Conservation (phyloP, 2,113 vertebrate species). For the Hirundichthys speculiger region DNA sequence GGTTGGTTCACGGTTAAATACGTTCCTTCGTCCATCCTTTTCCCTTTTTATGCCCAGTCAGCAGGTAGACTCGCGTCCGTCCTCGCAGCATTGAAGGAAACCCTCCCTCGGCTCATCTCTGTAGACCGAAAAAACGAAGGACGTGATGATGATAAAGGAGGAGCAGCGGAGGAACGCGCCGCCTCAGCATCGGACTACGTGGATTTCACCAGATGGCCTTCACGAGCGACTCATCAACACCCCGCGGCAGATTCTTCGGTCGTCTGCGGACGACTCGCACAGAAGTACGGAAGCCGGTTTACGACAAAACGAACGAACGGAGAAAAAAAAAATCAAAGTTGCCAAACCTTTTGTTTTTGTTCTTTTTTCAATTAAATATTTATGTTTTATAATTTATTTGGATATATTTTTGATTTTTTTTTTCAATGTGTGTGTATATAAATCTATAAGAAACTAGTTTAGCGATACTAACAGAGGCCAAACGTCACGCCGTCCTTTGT, state of each 20-base stretch:
- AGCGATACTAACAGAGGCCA: constrained; percentile 65
- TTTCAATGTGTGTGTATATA: too few species aligned
- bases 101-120: neutral
- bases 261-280: too few species aligned
- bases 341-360: constrained; percentile 74
- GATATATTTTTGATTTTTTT: constrained; percentile 62
- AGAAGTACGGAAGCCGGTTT: neutral
- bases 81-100: constrained; percentile 48
- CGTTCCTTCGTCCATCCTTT: constrained; percentile 8
- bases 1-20: constrained; percentile 26
- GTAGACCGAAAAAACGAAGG: too few species aligned
- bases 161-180: constrained; percentile 39
- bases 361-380: constrained; percentile 63
- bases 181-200: constrained; percentile 39
- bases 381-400: constrained; percentile 81
- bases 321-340: constrained; percentile 61
- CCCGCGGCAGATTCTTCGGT: constrained; percentile 37
- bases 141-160: constrained; percentile 3
- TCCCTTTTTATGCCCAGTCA: constrained; percentile 22
- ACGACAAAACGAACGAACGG: constrained; percentile 40
- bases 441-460: constrained; percentile 64
- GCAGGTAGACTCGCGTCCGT: constrained; percentile 23
- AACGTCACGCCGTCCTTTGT: constrained; percentile 71
- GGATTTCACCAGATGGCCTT: constrained; percentile 55
- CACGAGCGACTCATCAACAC: constrained; percentile 54